Evolutionary conservation across 2,797 vertebrate genomes (phyloP), one percentile per base, ranked within the genome.

Genomic region (Poeciliopsis infans): DNA sequence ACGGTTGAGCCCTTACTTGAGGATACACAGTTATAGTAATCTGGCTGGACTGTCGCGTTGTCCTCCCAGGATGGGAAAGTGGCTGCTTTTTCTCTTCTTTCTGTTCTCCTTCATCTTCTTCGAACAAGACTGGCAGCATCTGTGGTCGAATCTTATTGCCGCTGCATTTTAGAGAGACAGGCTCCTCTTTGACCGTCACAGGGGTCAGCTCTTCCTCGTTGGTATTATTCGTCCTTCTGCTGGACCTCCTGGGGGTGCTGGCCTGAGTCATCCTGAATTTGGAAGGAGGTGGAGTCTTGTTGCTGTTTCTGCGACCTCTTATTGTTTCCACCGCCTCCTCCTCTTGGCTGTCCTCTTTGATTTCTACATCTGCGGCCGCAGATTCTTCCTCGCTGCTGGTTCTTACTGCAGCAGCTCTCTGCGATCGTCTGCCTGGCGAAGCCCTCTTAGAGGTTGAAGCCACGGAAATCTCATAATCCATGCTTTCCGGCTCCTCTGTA

Each of bases 21-120:
- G 94, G 94, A 78, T 89, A 90, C 45, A 90, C 49, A 74, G 90
- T 88, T 0, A 95, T 79, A 0, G 85, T 84, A 4, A 89, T 64
- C 25, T 77, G 88, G 18, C 70, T 91, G 45, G 94, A 94, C 51
- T 86, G 93, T 49, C 87, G 91, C 1, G 93, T 93, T 8, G 72
- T 76, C 66, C 90, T 92, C 75, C 84, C 53, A 2, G 89, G 91
- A 79, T 89, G 94, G 55, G 84, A 36, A 33, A 3, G 25, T 8
- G 39, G 59, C 28, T 7, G 45, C 11, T 73, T 75, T 59, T 51
- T 71, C 15, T 78, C 68, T 11, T 70, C 74, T 59, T 43, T 71
- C 15, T 78, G 64, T 8, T 85, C 80, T 1, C 81, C 81, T 55
- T 81, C 81, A 11, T 82, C 82, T 55, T 81, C 81, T 25, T 92